These are phyloP conservation scores for Morone saxatilis DNA, from an alignment of 2,113 vertebrate species.

Conservation along the genomic window DNA sequence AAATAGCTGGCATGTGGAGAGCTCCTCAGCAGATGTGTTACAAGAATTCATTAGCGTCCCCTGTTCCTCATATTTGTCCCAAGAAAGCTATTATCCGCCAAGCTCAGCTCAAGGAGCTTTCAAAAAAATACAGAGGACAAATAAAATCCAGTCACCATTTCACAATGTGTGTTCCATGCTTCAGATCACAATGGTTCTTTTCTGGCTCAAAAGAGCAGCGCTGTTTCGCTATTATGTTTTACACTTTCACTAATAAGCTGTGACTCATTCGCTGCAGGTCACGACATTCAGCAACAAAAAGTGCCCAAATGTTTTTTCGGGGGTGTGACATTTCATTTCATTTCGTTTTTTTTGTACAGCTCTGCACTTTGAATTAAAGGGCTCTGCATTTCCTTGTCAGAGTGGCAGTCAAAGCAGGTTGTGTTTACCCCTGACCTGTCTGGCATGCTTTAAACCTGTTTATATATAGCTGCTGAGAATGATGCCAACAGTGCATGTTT, in stretches of 20 bases:
- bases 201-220: neutral
- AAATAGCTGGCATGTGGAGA: conserved; percentile 77
- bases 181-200: conserved; percentile 9
- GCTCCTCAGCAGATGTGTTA: conserved; percentile 79
- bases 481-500: too few species aligned
- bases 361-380: too few species aligned
- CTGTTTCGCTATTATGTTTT: neutral
- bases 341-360: neutral
- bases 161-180: neutral
- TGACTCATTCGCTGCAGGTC: conserved; percentile 22
- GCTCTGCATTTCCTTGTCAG: too few species aligned
- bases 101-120: conserved; percentile 55
- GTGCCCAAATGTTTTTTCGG: conserved; percentile 1
- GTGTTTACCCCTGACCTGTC: too few species aligned
- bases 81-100: conserved; percentile 75
- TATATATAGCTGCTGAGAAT: too few species aligned
- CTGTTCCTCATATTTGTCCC: conserved; percentile 73
- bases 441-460: too few species aligned
- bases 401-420: neutral
- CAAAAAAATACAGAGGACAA: neutral
- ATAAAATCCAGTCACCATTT: conserved; percentile 8
- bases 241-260: conserved; percentile 13
- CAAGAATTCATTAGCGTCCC: conserved; percentile 76
- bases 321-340: conserved; percentile 5
- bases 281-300: conserved; percentile 20